These are phyloP conservation scores for Lepidurus packardi DNA, from an alignment of 1,140 invertebrate species.

Conservation along the genomic window DNA sequence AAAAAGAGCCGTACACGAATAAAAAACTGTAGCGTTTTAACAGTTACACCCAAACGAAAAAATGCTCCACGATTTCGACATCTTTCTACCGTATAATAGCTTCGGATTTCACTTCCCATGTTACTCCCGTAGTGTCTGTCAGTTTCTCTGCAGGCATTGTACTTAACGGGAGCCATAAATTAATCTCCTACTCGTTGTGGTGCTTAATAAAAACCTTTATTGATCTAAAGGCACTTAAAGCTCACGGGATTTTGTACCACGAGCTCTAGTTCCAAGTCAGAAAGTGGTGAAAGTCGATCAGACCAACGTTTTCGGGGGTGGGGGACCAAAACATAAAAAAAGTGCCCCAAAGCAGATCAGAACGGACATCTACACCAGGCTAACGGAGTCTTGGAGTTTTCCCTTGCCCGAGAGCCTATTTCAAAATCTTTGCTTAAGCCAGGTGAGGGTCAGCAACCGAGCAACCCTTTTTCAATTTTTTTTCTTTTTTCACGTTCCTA, in stretches of 20 bases:
- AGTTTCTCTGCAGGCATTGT: background rate
- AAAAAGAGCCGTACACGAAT: too few relatives aligned
- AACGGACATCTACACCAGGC: background rate
- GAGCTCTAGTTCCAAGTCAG: too few relatives aligned
- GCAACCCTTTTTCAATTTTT: background rate
- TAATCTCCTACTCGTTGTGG: background rate
- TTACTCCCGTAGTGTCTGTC: background rate
- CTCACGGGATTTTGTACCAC: too few relatives aligned
- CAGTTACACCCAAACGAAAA: background rate
- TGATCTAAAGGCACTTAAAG: too few relatives aligned
- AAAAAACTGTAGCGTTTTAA: background rate
- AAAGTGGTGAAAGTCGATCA: too few relatives aligned
- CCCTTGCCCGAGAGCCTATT: background rate
- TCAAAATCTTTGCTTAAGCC: background rate
- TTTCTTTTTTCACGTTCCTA: background rate
- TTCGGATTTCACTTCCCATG: background rate
- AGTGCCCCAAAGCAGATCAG: background rate
- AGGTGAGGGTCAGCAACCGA: conserved; percentile 17
- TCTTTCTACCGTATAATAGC: background rate
- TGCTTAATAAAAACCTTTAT: too few relatives aligned
- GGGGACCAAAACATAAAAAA: background rate
- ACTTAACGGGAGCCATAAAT: background rate
- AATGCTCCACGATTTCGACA: background rate
- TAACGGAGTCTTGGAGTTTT: background rate
- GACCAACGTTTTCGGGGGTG: too few relatives aligned